These are phyloP conservation scores for Campoletis raptor DNA, from an alignment of 2,888 invertebrate genomes.

Conservation along the genomic window DNA sequence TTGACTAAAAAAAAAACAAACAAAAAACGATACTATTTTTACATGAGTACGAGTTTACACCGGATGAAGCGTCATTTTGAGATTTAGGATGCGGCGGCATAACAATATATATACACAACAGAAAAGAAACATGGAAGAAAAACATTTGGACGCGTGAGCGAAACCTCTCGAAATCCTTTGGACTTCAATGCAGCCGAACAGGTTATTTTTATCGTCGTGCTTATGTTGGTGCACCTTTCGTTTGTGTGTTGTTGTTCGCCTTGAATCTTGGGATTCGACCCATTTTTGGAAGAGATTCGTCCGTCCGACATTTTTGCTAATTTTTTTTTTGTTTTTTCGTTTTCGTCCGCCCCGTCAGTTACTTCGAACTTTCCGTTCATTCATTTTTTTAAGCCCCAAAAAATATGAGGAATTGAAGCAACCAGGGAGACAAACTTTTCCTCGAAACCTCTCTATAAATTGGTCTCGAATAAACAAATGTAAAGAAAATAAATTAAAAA, in stretches of 20 bases:
- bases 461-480: neutral
- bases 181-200: conserved; percentile 55
- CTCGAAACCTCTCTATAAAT: neutral
- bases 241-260: conserved; percentile 51
- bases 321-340: neutral
- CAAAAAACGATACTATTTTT: neutral
- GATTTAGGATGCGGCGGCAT: neutral
- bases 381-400: neutral
- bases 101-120: conserved; percentile 28
- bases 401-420: neutral
- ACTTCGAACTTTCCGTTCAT: conserved; percentile 26
- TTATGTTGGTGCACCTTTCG: conserved; percentile 57
- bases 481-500: neutral
- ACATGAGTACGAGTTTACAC: neutral
- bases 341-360: neutral
- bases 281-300: conserved; percentile 61
- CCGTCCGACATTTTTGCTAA: conserved; percentile 39
- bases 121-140: conserved; percentile 29
- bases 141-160: conserved; percentile 5
- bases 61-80: neutral
- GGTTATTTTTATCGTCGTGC: conserved; percentile 60
- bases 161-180: conserved; percentile 62
- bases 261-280: conserved; percentile 64
- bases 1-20: neutral
- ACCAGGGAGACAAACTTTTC: neutral